Evolutionary conservation across 2,113 vertebrate genomes (phyloP).

Genomic region (Pogona vitticeps): DNA sequence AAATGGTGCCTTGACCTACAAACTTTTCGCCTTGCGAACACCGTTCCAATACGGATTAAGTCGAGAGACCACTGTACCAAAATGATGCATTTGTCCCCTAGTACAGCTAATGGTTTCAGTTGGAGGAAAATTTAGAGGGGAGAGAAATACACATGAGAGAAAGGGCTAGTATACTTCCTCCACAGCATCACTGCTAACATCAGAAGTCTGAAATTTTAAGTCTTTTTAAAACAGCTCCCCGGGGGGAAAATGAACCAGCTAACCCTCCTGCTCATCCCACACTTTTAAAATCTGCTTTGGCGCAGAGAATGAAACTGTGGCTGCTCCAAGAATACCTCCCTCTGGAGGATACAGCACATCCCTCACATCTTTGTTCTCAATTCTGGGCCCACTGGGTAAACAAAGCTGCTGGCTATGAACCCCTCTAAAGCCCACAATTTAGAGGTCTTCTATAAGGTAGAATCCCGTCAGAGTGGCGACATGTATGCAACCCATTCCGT

Average conservation of each 20-base stretch:
- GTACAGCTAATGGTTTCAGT: neutral
- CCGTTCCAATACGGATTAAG: too few species aligned
- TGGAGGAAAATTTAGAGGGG: neutral
- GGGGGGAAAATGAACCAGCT: too few species aligned
- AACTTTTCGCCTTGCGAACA: too few species aligned
- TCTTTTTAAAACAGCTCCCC: too few species aligned
- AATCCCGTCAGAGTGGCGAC: neutral
- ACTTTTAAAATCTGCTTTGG: neutral
- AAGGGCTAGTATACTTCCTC: too few species aligned
- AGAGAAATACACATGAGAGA: neutral
- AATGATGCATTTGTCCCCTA: neutral
- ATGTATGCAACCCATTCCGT: neutral
- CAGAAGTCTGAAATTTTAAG: too few species aligned
- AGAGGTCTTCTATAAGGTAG: neutral
- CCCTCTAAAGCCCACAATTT: neutral
- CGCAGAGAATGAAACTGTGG: neutral
- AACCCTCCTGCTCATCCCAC: neutral
- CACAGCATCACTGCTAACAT: too few species aligned
- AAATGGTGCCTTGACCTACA: too few species aligned
- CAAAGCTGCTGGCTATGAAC: neutral
- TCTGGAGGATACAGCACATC: neutral
- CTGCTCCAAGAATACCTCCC: neutral
- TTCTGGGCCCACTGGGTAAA: neutral
- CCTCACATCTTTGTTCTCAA: neutral
- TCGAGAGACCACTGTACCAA: too few species aligned